phyloP scores from a whole-genome alignment of 2,888 invertebrate genomes.

The Tricholauxania praeusta region DNA sequence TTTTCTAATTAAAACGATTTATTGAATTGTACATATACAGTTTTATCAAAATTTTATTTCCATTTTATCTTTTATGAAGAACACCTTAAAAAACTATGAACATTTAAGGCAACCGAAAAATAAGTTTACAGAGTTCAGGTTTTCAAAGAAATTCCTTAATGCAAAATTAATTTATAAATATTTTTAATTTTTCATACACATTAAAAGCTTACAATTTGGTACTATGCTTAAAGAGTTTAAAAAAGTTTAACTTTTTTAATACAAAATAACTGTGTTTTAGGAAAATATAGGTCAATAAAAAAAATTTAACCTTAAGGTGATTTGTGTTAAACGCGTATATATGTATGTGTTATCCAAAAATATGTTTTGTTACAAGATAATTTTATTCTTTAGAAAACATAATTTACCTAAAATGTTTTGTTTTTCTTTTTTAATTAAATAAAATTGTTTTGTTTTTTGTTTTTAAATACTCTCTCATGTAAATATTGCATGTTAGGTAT shows the following conservation, averaged over 20 bases:
- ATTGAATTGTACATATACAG: conserved; percentile 6
- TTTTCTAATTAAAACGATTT: no score
- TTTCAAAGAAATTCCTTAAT: neutral
- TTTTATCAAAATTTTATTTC: conserved; percentile 28
- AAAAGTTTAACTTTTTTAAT: neutral
- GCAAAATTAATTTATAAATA: neutral
- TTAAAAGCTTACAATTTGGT: conserved; percentile 8
- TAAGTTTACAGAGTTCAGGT: neutral
- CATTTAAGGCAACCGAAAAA: conserved; percentile 6
- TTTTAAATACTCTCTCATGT: neutral
- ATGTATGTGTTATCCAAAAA: conserved; percentile 31
- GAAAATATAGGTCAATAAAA: neutral
- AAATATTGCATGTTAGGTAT: conserved; percentile 23
- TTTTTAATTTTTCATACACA: conserved; percentile 7
- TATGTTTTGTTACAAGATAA: conserved; percentile 18
- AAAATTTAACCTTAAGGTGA: no score
- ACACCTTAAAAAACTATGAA: conserved; percentile 18
- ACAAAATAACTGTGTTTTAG: neutral
- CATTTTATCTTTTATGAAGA: neutral
- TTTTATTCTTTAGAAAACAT: neutral
- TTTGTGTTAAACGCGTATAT: conserved; percentile 6
- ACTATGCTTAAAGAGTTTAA: neutral
- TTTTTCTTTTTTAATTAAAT: no score
- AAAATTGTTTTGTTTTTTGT: no score
- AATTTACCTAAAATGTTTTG: neutral